Percentiles rank a stretch among this genome's conserved stretches.
Conservation (phyloP, 2,113 vertebrate genomes). For the Gavia stellata region DNA sequence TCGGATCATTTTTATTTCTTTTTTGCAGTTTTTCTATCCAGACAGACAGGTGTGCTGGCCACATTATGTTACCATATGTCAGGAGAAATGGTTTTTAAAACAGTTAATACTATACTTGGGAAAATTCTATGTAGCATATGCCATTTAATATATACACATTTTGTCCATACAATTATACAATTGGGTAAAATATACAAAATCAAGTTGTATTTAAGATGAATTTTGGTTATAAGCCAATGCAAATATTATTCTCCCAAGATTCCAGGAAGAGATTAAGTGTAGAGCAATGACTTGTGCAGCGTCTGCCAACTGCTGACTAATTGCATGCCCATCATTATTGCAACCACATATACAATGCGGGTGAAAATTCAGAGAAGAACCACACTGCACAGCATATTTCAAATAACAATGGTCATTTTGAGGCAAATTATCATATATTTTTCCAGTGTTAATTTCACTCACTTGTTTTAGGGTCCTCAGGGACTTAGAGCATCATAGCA, state of each 20-base stretch:
- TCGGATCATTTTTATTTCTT: neutral
- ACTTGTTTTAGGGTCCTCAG: neutral
- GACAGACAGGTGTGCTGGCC: constrained; percentile 11
- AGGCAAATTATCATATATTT: neutral
- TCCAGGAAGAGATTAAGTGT: constrained; percentile 36
- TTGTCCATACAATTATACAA: constrained; percentile 40
- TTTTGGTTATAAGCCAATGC: constrained; percentile 40
- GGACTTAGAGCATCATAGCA: neutral
- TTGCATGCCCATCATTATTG: neutral
- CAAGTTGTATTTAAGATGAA: constrained; percentile 26
- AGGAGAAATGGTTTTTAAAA: constrained; percentile 4
- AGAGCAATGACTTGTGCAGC: constrained; percentile 11
- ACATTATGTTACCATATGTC: neutral
- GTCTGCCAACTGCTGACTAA: constrained; percentile 27
- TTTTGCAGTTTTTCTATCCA: neutral
- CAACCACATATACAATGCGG: neutral
- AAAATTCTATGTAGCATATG: neutral
- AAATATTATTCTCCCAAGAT: constrained; percentile 61
- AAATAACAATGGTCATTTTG: neutral
- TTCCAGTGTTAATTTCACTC: neutral
- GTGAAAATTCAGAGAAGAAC: neutral
- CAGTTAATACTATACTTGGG: constrained; percentile 2
- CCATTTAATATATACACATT: neutral
- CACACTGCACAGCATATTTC: neutral
- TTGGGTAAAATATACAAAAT: constrained; percentile 48